These are phyloP conservation scores for Hippopotamyrus pictus DNA, from an alignment of 2,797 vertebrate species.

Conservation along the genomic window DNA sequence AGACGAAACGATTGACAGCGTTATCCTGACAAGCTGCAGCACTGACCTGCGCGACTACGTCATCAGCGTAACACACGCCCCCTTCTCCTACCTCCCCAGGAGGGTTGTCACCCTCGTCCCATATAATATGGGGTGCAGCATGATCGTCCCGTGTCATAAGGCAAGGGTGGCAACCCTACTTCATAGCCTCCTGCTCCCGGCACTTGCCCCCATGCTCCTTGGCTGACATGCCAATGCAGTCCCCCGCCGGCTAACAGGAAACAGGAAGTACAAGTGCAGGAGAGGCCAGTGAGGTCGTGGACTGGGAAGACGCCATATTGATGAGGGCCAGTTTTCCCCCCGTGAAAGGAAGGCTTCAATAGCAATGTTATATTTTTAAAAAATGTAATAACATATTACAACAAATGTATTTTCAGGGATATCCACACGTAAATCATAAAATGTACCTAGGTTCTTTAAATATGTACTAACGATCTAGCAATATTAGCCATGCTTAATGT, in stretches of 20 bases:
- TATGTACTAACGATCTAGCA: not conserved
- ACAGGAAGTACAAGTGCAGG: not conserved
- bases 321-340: not conserved
- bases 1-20: slow-evolving; percentile 39
- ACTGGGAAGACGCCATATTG: not conserved
- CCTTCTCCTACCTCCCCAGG: slow-evolving; percentile 22
- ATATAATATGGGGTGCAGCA: not conserved
- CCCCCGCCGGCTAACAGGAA: not conserved
- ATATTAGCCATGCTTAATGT: not conserved
- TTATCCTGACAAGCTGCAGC: slow-evolving; percentile 68
- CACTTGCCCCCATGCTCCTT: not conserved
- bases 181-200: slow-evolving; percentile 35
- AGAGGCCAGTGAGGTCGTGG: not conserved
- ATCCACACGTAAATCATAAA: not conserved
- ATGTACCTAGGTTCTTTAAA: not conserved
- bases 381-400: not conserved
- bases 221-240: not conserved
- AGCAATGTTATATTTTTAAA: not conserved
- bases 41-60: slow-evolving; percentile 61
- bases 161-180: not conserved
- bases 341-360: not conserved
- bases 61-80: slow-evolving; percentile 16
- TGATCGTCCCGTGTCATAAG: not conserved
- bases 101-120: not conserved
- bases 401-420: no score